These are phyloP conservation scores for Beris chalybata DNA, from an alignment of 2,888 invertebrate species.

Conservation along the genomic window DNA sequence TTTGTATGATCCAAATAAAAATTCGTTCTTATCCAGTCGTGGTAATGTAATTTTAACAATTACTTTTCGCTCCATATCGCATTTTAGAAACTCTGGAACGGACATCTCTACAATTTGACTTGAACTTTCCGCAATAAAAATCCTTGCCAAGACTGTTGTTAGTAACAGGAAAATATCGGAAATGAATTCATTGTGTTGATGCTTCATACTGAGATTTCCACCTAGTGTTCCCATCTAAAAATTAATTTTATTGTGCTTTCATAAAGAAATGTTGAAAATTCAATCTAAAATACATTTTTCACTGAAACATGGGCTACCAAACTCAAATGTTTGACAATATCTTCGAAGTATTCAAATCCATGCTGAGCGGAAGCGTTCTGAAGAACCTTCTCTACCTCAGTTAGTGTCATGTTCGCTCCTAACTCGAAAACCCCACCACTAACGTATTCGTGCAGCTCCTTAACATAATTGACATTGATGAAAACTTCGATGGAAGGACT, in stretches of 20 bases:
- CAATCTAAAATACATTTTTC: slow-evolving; percentile 60
- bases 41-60: slow-evolving; percentile 64
- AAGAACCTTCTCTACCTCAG: slow-evolving; percentile 56
- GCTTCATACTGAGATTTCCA: slow-evolving; percentile 69
- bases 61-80: slow-evolving; percentile 65
- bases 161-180: slow-evolving; percentile 64
- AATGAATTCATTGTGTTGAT: slow-evolving; percentile 64
- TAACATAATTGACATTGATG: slow-evolving; percentile 66
- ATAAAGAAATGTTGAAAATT: too few relatives aligned
- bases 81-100: slow-evolving; percentile 59
- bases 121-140: slow-evolving; percentile 53
- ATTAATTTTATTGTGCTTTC: slow-evolving; percentile 18
- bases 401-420: slow-evolving; percentile 63
- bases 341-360: slow-evolving; percentile 59
- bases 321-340: slow-evolving; percentile 61
- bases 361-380: slow-evolving; percentile 48
- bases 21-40: slow-evolving; percentile 48
- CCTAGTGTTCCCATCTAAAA: slow-evolving; percentile 63
- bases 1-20: slow-evolving; percentile 54
- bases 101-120: not conserved
- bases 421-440: slow-evolving; percentile 57
- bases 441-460: slow-evolving; percentile 59
- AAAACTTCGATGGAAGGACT: slow-evolving; percentile 55
- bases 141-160: slow-evolving; percentile 39
- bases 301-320: slow-evolving; percentile 63